Conservation (phyloP, 2,888 invertebrate species). For the Drosophila incognita region DNA sequence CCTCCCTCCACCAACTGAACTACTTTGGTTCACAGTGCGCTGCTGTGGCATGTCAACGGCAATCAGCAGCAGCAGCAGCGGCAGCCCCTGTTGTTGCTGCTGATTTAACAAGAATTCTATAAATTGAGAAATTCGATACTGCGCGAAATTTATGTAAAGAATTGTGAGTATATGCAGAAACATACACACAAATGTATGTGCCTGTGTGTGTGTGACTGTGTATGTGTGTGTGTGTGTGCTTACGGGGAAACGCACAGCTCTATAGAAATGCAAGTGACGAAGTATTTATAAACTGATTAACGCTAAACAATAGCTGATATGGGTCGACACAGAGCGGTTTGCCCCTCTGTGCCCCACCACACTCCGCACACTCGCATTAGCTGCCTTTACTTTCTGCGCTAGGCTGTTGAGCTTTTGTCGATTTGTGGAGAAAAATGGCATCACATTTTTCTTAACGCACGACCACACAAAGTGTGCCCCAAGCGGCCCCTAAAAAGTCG, state of each 20-base stretch:
- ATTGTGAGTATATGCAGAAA: constrained; percentile 37
- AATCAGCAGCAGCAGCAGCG: constrained; percentile 43
- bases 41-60: constrained; percentile 54
- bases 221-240: not conserved
- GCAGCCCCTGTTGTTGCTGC: constrained; percentile 1
- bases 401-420: constrained; percentile 3
- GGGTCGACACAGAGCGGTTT: constrained; percentile 45
- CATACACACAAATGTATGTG: not conserved
- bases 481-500: constrained; percentile 1
- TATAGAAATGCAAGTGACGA: constrained; percentile 75
- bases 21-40: constrained; percentile 8
- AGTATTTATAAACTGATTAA: constrained; percentile 78
- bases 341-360: not conserved
- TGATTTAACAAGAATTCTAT: constrained; percentile 65
- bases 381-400: not conserved
- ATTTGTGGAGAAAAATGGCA: constrained; percentile 32
- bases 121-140: constrained; percentile 67
- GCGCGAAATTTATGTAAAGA: constrained; percentile 56
- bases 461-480: constrained; percentile 48
- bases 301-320: constrained; percentile 74
- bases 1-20: not conserved
- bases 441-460: constrained; percentile 35
- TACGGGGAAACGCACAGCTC: constrained; percentile 24
- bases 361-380: not conserved
- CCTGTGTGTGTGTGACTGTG: not conserved